Evolutionary conservation across 1,140 invertebrate genomes (phyloP).

Genomic region (Heliconius hewitsoni): DNA sequence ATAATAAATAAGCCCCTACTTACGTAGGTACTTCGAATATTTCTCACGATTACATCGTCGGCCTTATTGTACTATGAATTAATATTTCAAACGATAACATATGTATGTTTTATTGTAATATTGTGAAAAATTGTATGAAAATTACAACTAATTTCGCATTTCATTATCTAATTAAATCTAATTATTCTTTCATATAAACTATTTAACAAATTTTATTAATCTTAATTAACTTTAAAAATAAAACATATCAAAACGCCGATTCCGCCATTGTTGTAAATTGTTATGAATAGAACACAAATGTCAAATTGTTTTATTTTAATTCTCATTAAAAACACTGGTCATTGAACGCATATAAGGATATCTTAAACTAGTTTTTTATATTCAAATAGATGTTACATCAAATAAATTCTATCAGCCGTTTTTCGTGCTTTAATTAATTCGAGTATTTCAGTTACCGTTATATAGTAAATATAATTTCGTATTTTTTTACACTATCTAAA

Average conservation of each 20-base stretch:
- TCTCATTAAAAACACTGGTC: slow-evolving; percentile 25
- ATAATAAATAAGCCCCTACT: too few relatives aligned
- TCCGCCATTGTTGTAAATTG: slow-evolving; percentile 1
- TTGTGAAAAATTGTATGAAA: not conserved
- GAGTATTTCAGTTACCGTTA: slow-evolving; percentile 30
- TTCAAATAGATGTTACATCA: slow-evolving; percentile 23
- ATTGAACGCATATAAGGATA: slow-evolving; percentile 30
- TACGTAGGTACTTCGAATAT: not conserved
- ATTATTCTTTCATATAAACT: not conserved
- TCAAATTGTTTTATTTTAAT: slow-evolving; percentile 1
- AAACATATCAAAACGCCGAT: not conserved
- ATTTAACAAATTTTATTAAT: not conserved
- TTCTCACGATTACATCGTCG: not conserved
- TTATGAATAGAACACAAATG: not conserved
- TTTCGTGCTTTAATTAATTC: slow-evolving; percentile 33
- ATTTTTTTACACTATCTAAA: slow-evolving; percentile 28
- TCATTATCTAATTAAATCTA: not conserved
- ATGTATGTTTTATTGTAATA: not conserved
- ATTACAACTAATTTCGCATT: not conserved
- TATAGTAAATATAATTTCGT: slow-evolving; percentile 22
- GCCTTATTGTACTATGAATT: not conserved
- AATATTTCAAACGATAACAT: not conserved
- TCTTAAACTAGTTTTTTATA: slow-evolving; percentile 35
- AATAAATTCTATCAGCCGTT: slow-evolving; percentile 31
- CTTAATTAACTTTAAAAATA: not conserved